Evolutionary conservation across 2,797 vertebrate genomes (phyloP).

Genomic region (Eremophila alpestris): DNA sequence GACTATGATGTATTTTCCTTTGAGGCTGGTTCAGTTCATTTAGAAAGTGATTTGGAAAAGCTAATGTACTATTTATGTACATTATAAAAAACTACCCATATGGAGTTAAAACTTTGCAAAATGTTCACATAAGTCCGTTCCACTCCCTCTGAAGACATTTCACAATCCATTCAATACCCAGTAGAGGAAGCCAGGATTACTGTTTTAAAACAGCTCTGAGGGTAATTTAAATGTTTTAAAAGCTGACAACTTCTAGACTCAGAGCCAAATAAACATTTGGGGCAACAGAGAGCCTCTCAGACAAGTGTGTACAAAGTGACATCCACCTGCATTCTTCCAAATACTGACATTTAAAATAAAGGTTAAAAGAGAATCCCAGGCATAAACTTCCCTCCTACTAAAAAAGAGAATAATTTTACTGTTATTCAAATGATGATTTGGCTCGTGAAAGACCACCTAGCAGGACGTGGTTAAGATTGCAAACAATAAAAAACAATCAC

Average conservation of each 20-base stretch:
- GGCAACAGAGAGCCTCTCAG: not conserved
- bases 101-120: slow-evolving; percentile 56
- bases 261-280: not conserved
- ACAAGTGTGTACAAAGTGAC: not conserved
- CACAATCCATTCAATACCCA: slow-evolving; percentile 48
- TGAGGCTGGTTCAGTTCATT: slow-evolving; percentile 54
- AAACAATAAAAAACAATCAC: not conserved
- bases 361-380: not conserved
- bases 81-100: slow-evolving; percentile 50
- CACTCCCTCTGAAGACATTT: slow-evolving; percentile 45
- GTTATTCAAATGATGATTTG: not conserved
- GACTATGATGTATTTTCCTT: slow-evolving; percentile 56
- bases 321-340: not conserved
- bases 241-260: slow-evolving; percentile 26
- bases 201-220: slow-evolving; percentile 33
- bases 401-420: not conserved
- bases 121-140: slow-evolving; percentile 3
- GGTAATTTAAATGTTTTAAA: slow-evolving; percentile 20
- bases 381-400: not conserved
- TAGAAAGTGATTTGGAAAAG: slow-evolving; percentile 51
- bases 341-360: not conserved
- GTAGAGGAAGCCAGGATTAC: slow-evolving; percentile 41
- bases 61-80: slow-evolving; percentile 64
- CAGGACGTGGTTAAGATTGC: not conserved
- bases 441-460: not conserved